Evolutionary conservation across 2,888 invertebrate genomes (phyloP), one percentile per base, ranked within the genome.

Genomic region (Chrysolina americana): DNA sequence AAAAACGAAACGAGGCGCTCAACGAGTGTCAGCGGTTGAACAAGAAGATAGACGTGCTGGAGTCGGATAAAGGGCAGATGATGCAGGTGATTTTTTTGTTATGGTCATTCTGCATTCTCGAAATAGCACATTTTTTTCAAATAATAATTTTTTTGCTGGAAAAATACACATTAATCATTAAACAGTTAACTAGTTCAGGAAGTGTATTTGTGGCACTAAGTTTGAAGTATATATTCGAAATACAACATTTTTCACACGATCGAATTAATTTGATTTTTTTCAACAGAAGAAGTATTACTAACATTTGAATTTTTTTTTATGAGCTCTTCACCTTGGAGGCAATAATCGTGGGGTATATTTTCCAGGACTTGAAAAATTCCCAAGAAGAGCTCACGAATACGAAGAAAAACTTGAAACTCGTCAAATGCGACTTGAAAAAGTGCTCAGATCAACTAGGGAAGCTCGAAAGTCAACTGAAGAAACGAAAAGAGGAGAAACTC

Each of bases 401-500:
- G 9, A 71, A 79, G 48, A 78, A 78, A 23, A 78, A 78, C 23
- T 63, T 81, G 41, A 78, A 78, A 74, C 41, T 78, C 28, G 73
- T 75, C 13, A 78, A 77, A 73, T 63, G 71, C 10, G 81, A 82
- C 19, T 75, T 81, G 44, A 78, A 76, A 62, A 79, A 79, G 47
- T 70, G 77, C 23, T 78, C 75, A n/a, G 80, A 81, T 19, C 79
- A 80, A 73, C 50, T 81, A 1, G 41, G 70, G 4, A 78, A 73
- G 17, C 59, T 76, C 17, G 79, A 82, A 65, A 76, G 77, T 9
- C 71, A 69, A 21, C 23, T 81, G n/a, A 77, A 69, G 19, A 81
- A 76, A 44, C 78, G 79, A 63, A 80, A 76, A 48, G 76, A 76
- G 47, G 81, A 80, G 80, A 89, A 89, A 80, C 73, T 81, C 21